Evolutionary conservation across 2,888 invertebrate genomes (phyloP).

Genomic region (Perithous albicinctus): DNA sequence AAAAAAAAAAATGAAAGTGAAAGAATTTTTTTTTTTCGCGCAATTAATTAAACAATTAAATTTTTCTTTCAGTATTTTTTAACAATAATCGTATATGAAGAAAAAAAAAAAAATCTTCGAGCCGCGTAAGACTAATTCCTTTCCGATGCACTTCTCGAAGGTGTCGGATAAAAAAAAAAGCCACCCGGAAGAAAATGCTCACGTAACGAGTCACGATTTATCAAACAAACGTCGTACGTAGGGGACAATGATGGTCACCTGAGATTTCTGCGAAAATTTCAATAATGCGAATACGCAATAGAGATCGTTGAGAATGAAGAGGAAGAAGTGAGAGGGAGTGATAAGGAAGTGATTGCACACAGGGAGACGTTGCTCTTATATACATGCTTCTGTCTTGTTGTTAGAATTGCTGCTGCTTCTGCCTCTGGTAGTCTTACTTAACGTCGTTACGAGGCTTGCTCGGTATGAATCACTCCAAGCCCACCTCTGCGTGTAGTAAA

Average conservation of each 20-base stretch:
- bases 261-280: conserved; percentile 31
- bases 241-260: background rate
- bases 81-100: too few species aligned
- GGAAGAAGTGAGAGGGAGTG: background rate
- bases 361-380: conserved; percentile 56
- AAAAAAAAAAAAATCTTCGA: background rate
- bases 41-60: too few species aligned
- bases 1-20: conserved; percentile 58
- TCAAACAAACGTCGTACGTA: background rate
- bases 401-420: conserved; percentile 32
- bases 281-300: conserved; percentile 15
- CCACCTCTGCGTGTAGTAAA: conserved; percentile 21
- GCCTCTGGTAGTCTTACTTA: conserved; percentile 66
- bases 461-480: conserved; percentile 68
- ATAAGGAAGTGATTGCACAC: background rate
- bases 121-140: background rate
- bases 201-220: conserved; percentile 1
- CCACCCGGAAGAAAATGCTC: background rate
- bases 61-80: too few species aligned
- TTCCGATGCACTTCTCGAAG: background rate
- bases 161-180: background rate
- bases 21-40: conserved; percentile 27
- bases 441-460: conserved; percentile 68
- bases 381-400: conserved; percentile 32
- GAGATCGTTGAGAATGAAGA: conserved; percentile 6